Evolutionary conservation across 2,797 vertebrate genomes (phyloP).

Genomic region (Cyclura pinguis): DNA sequence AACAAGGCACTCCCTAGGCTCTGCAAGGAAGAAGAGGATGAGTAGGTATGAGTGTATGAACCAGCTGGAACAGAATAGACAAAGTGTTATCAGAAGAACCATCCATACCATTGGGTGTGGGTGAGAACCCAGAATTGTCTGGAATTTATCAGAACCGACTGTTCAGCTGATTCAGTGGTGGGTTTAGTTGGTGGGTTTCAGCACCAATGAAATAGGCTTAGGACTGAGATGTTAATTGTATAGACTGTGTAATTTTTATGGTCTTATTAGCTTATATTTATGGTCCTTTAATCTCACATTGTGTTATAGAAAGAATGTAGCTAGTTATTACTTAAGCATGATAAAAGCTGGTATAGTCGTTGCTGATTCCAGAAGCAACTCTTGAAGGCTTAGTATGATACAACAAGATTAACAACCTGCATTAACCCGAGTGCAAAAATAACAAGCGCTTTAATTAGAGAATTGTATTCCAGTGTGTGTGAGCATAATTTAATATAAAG

Average conservation of each 20-base stretch:
- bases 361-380: conserved; percentile 60
- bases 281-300: conserved; percentile 14
- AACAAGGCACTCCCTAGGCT: neutral
- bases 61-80: neutral
- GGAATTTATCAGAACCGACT: neutral
- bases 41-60: neutral
- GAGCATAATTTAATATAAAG: conserved; percentile 68
- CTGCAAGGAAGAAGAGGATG: neutral
- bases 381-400: conserved; percentile 62
- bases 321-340: conserved; percentile 56
- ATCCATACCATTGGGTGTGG: neutral
- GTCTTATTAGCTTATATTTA: neutral
- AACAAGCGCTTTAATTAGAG: conserved; percentile 78
- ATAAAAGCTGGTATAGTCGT: conserved; percentile 34
- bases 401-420: conserved; percentile 68
- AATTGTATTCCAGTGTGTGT: conserved; percentile 65
- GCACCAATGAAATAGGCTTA: neutral
- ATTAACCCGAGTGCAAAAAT: conserved; percentile 67
- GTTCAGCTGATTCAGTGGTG: neutral
- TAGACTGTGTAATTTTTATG: neutral
- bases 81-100: neutral
- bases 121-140: neutral
- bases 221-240: neutral
- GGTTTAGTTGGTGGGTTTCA: neutral
- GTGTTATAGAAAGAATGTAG: conserved; percentile 6